Evolutionary conservation across 2,888 invertebrate species (phyloP).

Genomic region (Tricholauxania praeusta): DNA sequence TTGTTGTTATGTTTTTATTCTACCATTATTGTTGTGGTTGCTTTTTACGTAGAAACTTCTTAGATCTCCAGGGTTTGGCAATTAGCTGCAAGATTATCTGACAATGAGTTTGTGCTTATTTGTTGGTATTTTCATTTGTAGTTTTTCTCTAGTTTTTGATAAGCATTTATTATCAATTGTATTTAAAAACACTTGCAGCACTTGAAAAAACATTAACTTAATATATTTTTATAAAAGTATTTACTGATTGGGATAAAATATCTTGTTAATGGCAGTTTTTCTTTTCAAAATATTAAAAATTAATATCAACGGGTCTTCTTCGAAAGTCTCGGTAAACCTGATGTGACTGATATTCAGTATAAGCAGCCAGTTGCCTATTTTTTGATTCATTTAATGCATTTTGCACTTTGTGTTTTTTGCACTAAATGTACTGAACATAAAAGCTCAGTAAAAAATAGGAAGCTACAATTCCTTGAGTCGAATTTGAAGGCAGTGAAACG

Average conservation of each 20-base stretch:
- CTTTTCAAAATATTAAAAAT: neutral
- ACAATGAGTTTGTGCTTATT: conserved; percentile 60
- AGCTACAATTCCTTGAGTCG: no score
- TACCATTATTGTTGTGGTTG: conserved; percentile 5
- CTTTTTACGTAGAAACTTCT: conserved; percentile 53
- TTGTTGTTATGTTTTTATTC: conserved; percentile 8
- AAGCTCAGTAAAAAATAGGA: no score
- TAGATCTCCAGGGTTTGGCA: conserved; percentile 45
- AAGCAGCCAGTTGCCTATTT: no score
- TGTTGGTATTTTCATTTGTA: conserved; percentile 36
- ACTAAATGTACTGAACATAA: no score
- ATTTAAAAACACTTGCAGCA: conserved; percentile 1
- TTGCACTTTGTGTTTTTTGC: no score
- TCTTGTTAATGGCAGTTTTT: neutral
- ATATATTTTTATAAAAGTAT: no score
- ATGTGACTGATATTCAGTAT: no score
- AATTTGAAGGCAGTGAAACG: no score
- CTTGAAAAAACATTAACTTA: neutral
- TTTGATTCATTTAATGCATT: no score
- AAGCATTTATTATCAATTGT: conserved; percentile 14
- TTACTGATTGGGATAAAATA: no score
- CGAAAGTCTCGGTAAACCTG: no score
- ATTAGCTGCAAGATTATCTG: conserved; percentile 59
- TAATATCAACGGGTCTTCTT: no score
- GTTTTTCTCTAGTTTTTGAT: neutral